Evolutionary conservation across 2,888 invertebrate species (phyloP), one percentile per base, ranked within the genome.

Genomic region (Lamellibrachia columna): DNA sequence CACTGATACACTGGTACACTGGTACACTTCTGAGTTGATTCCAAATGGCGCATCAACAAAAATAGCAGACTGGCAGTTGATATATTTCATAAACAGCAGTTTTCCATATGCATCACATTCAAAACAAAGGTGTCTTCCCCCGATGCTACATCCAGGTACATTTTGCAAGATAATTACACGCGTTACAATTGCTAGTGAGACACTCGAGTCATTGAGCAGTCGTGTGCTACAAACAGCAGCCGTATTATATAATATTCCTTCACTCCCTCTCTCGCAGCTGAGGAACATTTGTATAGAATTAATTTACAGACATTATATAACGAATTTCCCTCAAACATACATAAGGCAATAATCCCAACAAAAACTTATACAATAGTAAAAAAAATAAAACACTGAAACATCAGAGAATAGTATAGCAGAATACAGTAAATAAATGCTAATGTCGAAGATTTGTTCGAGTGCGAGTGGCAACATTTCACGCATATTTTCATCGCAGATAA

Each of bases 31-130:
- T 75, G 75, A 75, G 75, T 15, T 75, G 75, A 22, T 22, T 15
- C 22, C 75, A n/a, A 75, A 75, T 15, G 6, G 22, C 75, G 75
- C 75, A 75, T 75, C 75, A 75, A 75, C 75, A 75, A 75, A 75
- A 75, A 75, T 75, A 75, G 75, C 75, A 75, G 75, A 75, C n/a
- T 75, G 75, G 75, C 75, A 75, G 75, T 75, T 75, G 75, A 75
- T n/a, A 75, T 75, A 15, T 11, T 75, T 75, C 75, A 75, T 22
- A 75, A 75, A 75, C 75, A 75, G 75, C 75, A 75, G 75, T 75
- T 75, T 11, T 75, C 15, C 75, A 2, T 75, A 15, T 75, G 75
- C 75, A 75, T 75, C 75, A 75, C 75, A 75, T 75, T 75, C 75
- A 75, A 75, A 22, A 75, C 75, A 75, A 75, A 75, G n/a, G 22